Percentiles rank a stretch among this genome's conserved stretches.
These are phyloP conservation scores for Casuarius casuarius DNA, from an alignment of 2,113 vertebrate species.

Conservation along the genomic window DNA sequence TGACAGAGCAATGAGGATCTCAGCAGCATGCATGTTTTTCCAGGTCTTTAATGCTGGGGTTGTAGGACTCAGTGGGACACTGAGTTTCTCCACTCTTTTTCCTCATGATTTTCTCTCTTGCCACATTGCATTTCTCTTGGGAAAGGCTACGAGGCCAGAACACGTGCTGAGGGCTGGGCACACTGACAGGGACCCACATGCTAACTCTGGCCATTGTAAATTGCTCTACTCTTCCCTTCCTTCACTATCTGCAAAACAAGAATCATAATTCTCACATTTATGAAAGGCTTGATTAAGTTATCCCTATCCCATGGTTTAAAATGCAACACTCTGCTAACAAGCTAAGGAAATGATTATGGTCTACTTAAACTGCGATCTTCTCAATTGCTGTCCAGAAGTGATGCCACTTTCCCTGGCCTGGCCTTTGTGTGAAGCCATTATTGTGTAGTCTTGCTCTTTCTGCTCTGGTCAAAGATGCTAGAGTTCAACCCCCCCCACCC, in stretches of 20 bases:
- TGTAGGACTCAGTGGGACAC: not conserved
- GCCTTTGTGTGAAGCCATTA: not conserved
- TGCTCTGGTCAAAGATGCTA: not conserved
- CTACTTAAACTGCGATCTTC: not conserved
- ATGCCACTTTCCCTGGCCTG: not conserved
- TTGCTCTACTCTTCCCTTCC: not conserved
- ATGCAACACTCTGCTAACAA: not conserved
- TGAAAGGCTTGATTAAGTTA: not conserved
- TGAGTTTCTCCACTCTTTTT: not conserved
- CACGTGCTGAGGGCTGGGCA: not conserved
- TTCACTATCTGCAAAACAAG: not conserved
- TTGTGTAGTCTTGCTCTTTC: not conserved
- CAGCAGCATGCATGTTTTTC: not conserved
- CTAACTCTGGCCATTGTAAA: not conserved
- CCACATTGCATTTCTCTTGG: not conserved
- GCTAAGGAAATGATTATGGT: not conserved
- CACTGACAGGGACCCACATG: rapidly evolving
- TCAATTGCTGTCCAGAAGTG: not conserved
- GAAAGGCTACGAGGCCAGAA: not conserved
- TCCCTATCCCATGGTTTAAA: not conserved
- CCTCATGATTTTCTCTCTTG: not conserved
- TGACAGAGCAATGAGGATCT: not conserved
- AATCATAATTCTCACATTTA: not conserved
- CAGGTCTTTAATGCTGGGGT: not conserved
- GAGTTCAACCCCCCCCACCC: not conserved